Percentiles rank a stretch among this genome's conserved stretches.
Conservation (phyloP, 2,113 vertebrate species). For the Spea bombifrons region DNA sequence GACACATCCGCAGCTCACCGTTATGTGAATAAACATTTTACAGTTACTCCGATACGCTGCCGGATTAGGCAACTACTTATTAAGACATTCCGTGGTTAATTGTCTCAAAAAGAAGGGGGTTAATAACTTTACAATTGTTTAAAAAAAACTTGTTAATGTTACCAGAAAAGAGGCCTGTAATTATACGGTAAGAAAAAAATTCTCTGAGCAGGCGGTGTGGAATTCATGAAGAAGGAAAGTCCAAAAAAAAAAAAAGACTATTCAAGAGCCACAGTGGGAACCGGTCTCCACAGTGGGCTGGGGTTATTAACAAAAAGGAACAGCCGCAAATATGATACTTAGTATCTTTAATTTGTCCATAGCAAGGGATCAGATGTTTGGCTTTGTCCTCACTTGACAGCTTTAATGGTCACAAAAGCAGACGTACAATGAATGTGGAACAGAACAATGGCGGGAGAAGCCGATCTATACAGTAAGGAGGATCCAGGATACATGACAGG, state of each 20-base stretch:
- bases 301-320: slow-evolving; percentile 50
- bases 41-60: too few species aligned
- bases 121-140: too few species aligned
- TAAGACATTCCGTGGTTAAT: too few species aligned
- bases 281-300: slow-evolving; percentile 34
- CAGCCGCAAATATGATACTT: slow-evolving; percentile 39
- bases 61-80: too few species aligned
- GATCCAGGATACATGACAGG: slow-evolving; percentile 51
- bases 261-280: slow-evolving; percentile 36
- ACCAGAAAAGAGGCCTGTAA: too few species aligned
- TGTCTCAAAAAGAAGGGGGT: too few species aligned
- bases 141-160: too few species aligned
- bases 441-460: slow-evolving; percentile 54
- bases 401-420: slow-evolving; percentile 49
- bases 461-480: slow-evolving; percentile 46
- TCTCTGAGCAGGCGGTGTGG: too few species aligned
- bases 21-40: too few species aligned
- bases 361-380: slow-evolving; percentile 53
- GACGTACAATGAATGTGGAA: slow-evolving; percentile 52
- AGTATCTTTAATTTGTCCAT: slow-evolving; percentile 52
- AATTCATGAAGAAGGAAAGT: too few species aligned
- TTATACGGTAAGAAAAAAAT: too few species aligned
- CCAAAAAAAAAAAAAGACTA: slow-evolving; percentile 37
- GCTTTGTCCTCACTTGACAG: slow-evolving; percentile 53
- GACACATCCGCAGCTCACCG: too few species aligned